Conservation (phyloP, 2,888 invertebrate species). For the Protodeltote pygarga region DNA sequence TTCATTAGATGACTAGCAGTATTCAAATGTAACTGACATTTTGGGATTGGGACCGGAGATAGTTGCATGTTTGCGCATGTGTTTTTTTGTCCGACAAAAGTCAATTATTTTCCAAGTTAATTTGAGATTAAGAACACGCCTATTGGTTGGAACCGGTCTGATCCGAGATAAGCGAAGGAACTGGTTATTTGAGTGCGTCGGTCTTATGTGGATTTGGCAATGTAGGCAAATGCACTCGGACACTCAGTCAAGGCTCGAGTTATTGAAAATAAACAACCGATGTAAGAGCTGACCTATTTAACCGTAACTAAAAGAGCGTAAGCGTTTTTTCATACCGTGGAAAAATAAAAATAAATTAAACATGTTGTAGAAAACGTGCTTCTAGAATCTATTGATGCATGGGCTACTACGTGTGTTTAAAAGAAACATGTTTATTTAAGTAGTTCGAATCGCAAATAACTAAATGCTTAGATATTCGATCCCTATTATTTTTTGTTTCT, state of each 20-base stretch:
- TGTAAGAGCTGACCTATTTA: conserved; percentile 41
- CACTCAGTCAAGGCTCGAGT: conserved; percentile 45
- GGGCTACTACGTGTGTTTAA: too few relatives aligned
- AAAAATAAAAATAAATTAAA: conserved; percentile 37
- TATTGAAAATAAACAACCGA: conserved; percentile 42
- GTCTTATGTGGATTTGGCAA: conserved; percentile 63
- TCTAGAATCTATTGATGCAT: background rate
- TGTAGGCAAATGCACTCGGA: conserved; percentile 62
- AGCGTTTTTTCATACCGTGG: conserved; percentile 30
- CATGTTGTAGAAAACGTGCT: conserved; percentile 39
- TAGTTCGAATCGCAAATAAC: too few relatives aligned
- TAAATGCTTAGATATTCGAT: too few relatives aligned
- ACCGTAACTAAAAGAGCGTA: conserved; percentile 35
- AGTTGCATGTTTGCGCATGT: conserved; percentile 20
- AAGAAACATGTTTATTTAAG: background rate
- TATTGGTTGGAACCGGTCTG: conserved; percentile 66
- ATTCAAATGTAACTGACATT: conserved; percentile 33
- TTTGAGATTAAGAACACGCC: conserved; percentile 55
- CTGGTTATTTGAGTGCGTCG: conserved; percentile 68
- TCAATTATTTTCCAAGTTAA: conserved; percentile 58
- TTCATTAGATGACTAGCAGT: conserved; percentile 28
- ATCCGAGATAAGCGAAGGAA: conserved; percentile 65
- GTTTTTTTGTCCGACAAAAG: conserved; percentile 38
- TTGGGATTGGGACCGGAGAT: conserved; percentile 39
- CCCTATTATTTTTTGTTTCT: too few relatives aligned